A percentile compares a stretch with the other conserved stretches of the same genome.
Conservation (phyloP, 2,113 vertebrate species). For the Nettapus auritus region DNA sequence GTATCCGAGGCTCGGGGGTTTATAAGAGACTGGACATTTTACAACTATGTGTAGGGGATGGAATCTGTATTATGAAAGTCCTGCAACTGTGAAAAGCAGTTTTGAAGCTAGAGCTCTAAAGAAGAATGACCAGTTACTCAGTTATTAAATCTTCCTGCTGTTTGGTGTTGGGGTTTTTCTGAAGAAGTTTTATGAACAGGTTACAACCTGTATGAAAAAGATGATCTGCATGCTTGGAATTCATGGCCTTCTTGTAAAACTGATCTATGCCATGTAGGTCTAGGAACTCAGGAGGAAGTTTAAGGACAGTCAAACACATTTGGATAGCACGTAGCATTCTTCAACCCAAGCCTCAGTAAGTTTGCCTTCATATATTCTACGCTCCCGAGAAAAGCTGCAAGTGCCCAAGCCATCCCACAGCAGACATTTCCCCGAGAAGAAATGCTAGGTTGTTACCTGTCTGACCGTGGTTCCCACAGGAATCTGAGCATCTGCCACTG, state of each 20-base stretch:
- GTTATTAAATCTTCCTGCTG: not conserved
- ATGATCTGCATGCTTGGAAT: not conserved
- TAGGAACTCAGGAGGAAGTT: not conserved
- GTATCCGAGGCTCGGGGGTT: accelerated
- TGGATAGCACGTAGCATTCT: not conserved
- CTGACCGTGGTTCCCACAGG: not conserved
- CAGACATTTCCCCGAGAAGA: not conserved
- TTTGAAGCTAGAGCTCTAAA: not conserved
- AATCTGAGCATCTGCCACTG: not conserved
- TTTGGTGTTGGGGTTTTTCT: not conserved
- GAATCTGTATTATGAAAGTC: not conserved
- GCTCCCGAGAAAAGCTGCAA: not conserved
- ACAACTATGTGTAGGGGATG: not conserved
- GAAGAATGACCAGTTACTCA: not conserved
- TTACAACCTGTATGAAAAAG: not conserved
- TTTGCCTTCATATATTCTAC: not conserved
- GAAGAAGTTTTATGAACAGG: not conserved
- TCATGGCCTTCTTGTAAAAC: not conserved
- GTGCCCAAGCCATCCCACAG: not conserved
- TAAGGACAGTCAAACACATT: not conserved
- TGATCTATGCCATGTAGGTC: not conserved
- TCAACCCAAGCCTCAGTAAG: not conserved
- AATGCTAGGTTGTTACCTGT: not conserved
- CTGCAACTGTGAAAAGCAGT: not conserved
- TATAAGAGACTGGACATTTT: not conserved